phyloP scores from a whole-genome alignment of 2,113 vertebrate genomes.

The Takifugu flavidus region DNA sequence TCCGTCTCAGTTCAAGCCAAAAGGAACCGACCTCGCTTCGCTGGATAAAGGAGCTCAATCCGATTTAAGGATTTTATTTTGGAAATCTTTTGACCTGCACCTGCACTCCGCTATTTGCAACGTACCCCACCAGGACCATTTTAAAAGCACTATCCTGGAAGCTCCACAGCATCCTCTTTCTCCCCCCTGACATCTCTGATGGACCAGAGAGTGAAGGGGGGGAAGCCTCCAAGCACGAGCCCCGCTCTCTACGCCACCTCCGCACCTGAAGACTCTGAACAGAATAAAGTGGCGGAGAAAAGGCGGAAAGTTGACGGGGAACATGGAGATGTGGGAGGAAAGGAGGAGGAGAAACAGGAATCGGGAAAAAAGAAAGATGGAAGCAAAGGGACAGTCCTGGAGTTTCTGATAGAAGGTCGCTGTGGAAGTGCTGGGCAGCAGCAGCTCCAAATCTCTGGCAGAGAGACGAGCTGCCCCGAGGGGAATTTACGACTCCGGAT shows the following conservation, averaged over 20 bases:
- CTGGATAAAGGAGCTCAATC: constrained; percentile 41
- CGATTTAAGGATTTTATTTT: constrained; percentile 27
- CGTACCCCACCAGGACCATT: constrained; percentile 5
- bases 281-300: constrained; percentile 51
- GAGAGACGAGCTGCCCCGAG: constrained; percentile 86
- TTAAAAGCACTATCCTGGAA: constrained; percentile 52
- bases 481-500: constrained; percentile 90
- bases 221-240: constrained; percentile 50
- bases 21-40: constrained; percentile 37
- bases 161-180: constrained; percentile 20
- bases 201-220: constrained; percentile 76
- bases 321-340: constrained; percentile 37
- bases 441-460: constrained; percentile 85
- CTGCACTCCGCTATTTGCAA: constrained; percentile 19
- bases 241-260: constrained; percentile 45
- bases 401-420: constrained; percentile 70
- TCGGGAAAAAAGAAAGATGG: constrained; percentile 48
- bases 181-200: constrained; percentile 71
- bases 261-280: constrained; percentile 53
- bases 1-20: constrained; percentile 43
- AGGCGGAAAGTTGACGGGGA: constrained; percentile 45
- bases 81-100: constrained; percentile 18
- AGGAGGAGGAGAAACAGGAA: constrained; percentile 54
- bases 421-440: constrained; percentile 67
- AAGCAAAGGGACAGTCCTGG: constrained; percentile 70